Evolutionary conservation across 2,888 invertebrate species (phyloP).

Genomic region (Hydrotaea cyrtoneurina): DNA sequence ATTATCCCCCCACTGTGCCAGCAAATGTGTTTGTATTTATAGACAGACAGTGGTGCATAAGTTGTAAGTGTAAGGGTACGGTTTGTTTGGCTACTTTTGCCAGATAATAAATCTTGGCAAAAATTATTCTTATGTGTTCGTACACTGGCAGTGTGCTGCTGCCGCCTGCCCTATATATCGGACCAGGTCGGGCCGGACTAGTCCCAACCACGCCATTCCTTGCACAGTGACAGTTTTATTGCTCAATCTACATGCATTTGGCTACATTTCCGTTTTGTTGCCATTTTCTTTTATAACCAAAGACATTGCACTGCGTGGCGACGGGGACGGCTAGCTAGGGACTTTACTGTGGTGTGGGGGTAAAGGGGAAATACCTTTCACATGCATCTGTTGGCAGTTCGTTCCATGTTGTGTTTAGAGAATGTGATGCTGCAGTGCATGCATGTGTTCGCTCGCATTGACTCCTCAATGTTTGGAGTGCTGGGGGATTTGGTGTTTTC

Average conservation of each 20-base stretch:
- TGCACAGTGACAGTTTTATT: constrained; percentile 71
- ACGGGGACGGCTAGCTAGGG: background rate
- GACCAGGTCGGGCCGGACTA: background rate
- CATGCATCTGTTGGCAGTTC: constrained; percentile 43
- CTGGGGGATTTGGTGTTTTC: constrained; percentile 49
- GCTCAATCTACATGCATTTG: constrained; percentile 70
- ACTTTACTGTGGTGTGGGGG: background rate
- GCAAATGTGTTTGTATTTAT: constrained; percentile 5
- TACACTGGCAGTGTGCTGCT: constrained; percentile 43
- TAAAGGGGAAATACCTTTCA: background rate
- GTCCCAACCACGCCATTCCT: constrained; percentile 32
- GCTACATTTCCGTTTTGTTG: constrained; percentile 67
- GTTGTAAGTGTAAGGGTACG: constrained; percentile 20
- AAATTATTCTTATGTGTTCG: constrained; percentile 59
- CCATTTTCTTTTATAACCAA: constrained; percentile 51
- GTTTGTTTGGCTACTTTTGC: constrained; percentile 68
- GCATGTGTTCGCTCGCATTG: constrained; percentile 3
- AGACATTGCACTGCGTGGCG: constrained; percentile 16
- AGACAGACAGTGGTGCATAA: background rate
- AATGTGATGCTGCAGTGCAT: constrained; percentile 47
- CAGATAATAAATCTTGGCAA: constrained; percentile 70
- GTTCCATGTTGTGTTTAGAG: constrained; percentile 17
- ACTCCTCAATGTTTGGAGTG: background rate
- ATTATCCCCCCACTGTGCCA: background rate
- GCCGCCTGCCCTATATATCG: constrained; percentile 35